Evolutionary conservation across 1,140 invertebrate species (phyloP), one percentile per base, ranked within the genome.

Genomic region (Panagrolaimus sp.): DNA sequence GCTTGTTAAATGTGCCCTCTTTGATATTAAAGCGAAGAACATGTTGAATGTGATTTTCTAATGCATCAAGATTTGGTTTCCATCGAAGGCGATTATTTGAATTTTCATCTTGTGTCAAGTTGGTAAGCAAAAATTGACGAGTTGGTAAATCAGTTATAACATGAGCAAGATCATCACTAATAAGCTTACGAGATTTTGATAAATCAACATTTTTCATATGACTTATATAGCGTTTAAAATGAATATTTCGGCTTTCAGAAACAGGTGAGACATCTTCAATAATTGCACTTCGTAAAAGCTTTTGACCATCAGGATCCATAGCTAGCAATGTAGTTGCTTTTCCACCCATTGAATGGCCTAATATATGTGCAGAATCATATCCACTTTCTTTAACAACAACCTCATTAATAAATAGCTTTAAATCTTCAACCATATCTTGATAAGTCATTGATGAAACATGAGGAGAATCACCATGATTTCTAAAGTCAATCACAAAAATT

Each of bases 101-200:
- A 9, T 69, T 38, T 9, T 43, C 87, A 14, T 88, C 85, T 13
- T n/a, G n/a, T 1, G 11, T 16, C 51, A 92, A 83, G 80, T 92
- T 92, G 14, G 89, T 91, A 20, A 91, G 83, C 31, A 92, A 83
- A 82, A 92, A 92, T 77, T 90, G 84, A 14, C 88, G 84, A 51
- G 87, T 73, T 5, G 71, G 67, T 44, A 72, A 31, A 72, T 86
- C 84, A 86, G 87, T 69, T 62, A 83, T 70, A 23, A 63, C 27
- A 9, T 57, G 5, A 42, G 67, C 66, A 23, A 79, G 43, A 14
- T 72, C 66, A 13, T 63, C 45, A 43, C 64, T 63, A 23, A 79
- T 74, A 47, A 76, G 48, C 16, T 68, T 53, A 7, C 78, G 61
- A 23, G 73, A 51, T 31, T 63, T 27, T 16, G 23, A 23, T 8